Base-by-base conservation (phyloP, 2,113 vertebrate species). In the Melanocharis versteri region DNA sequence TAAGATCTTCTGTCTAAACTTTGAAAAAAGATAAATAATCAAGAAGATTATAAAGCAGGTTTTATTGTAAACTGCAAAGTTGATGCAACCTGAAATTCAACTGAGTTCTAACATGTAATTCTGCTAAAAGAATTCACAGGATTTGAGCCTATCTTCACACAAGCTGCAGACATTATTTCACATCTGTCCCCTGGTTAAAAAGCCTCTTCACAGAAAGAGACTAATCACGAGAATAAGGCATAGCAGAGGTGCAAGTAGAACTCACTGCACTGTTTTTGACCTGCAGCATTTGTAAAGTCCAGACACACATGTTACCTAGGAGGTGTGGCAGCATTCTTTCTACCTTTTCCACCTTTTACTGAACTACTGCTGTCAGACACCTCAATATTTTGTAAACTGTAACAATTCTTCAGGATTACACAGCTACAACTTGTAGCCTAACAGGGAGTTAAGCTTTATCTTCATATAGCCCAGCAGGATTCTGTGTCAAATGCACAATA, bases 221-320 rank as follows among this genome's bases (percentile, higher is more conserved):
- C 28, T 2, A 28, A 51, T 24, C 0, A 0, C 13, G 42, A 77
- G 17, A 68, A 21, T 7, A 76, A 22, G 2, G 22, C 5, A 6
- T 3, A 61, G 13, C 26, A 45, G 5, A 75, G 23, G 1, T 6
- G 0, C 1, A 4, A n/a, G 51, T 2, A 83, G 50, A 88, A 65
- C 5, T 42, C 76, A 31, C 4, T 20, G 27, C 50, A 62, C 16
- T 35, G 9, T 31, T 44, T 83, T 4, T 47, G 27, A 87, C 30
- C 44, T 48, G 22, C 9, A 75, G 22, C 16, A n/a, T 62, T 71
- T 42, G 9, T 22, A 35, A 83, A 48, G 27, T 1, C 3, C 14
- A 62, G 56, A 31, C 33, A 77, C 6, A 5, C 2, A 3, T 1
- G 1, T 27, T 37, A 72, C 15, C 11, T 12, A n/a, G 16, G 10